Evolutionary conservation across 2,797 vertebrate species (phyloP).

Genomic region (Selene dorsalis): DNA sequence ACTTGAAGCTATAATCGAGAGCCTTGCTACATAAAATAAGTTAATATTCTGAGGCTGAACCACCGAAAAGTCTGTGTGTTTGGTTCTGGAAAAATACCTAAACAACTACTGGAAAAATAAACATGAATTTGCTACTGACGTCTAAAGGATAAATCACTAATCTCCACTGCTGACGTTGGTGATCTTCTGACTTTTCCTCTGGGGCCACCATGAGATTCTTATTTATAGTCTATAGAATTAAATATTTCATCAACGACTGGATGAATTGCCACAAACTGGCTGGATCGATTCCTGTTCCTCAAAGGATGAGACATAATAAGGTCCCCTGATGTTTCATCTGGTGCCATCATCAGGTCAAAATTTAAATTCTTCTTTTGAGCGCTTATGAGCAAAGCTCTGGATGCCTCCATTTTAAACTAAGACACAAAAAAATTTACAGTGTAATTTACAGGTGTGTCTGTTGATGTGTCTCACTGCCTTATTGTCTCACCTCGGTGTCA

Average conservation of each 20-base stretch:
- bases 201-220: not conserved
- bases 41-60: not conserved
- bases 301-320: not conserved
- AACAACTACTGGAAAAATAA: too few relatives aligned
- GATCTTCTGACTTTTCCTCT: not conserved
- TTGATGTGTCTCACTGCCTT: not conserved
- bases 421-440: not conserved
- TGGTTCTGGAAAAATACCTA: not conserved
- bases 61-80: not conserved
- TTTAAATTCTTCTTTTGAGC: not conserved
- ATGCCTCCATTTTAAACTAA: too few relatives aligned
- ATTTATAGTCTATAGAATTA: not conserved
- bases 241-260: not conserved
- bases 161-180: not conserved
- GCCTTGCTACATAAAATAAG: not conserved
- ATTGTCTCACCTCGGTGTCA: constrained; percentile 88
- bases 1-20: not conserved
- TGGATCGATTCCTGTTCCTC: not conserved
- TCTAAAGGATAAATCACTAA: not conserved
- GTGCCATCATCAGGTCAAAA: not conserved
- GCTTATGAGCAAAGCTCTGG: too few relatives aligned
- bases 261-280: not conserved
- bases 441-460: not conserved
- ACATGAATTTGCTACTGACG: too few relatives aligned
- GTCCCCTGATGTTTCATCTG: not conserved